Evolutionary conservation across 1,140 invertebrate species (phyloP).

Genomic region (Rhagoletis pomonella): DNA sequence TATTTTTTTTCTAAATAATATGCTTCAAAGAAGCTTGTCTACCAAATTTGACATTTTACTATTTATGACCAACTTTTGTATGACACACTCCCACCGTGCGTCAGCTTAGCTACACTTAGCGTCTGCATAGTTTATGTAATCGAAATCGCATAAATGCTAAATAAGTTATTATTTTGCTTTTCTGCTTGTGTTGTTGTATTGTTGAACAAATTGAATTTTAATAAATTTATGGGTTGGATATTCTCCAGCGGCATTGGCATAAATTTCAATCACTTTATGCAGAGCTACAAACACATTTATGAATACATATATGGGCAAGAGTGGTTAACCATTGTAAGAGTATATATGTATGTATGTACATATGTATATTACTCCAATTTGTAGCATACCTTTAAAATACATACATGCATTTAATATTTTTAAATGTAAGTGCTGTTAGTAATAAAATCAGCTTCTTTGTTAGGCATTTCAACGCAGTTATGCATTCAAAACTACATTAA

Average conservation of each 20-base stretch:
- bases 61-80: too few relatives aligned
- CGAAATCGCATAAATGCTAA: background rate
- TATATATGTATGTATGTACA: background rate
- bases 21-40: too few relatives aligned
- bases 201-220: conserved; percentile 45
- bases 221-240: conserved; percentile 38
- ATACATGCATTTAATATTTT: too few relatives aligned
- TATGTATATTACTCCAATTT: background rate
- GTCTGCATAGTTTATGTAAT: background rate
- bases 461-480: too few relatives aligned
- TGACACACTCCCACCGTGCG: too few relatives aligned
- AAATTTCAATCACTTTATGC: conserved; percentile 38
- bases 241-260: conserved; percentile 29
- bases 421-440: too few relatives aligned
- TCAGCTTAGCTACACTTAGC: background rate
- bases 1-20: too few relatives aligned
- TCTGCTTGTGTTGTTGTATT: background rate
- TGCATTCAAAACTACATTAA: too few relatives aligned
- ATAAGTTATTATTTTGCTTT: conserved; percentile 17
- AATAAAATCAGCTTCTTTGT: too few relatives aligned
- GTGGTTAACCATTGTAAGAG: background rate
- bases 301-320: background rate
- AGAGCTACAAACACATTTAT: background rate
- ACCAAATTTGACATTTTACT: too few relatives aligned
- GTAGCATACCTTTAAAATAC: background rate